phyloP scores from a whole-genome alignment of 2,888 invertebrate species.

The Leptinotarsa tumamoca region DNA sequence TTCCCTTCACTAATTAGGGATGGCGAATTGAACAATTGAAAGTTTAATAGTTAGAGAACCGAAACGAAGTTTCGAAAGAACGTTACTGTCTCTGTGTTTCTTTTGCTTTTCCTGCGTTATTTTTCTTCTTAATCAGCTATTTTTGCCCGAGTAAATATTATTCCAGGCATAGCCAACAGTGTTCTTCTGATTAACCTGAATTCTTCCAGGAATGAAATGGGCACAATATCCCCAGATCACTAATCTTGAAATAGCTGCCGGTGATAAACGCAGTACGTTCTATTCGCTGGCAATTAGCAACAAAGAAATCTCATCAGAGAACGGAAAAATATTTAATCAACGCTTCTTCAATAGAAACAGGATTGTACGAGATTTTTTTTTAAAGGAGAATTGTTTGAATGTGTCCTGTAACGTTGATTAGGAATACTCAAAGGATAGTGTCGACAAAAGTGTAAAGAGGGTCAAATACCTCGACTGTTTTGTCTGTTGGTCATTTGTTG shows the following conservation, averaged over 20 bases:
- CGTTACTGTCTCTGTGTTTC: not conserved
- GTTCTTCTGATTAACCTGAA: constrained; percentile 8
- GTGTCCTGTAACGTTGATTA: not conserved
- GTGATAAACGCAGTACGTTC: not conserved
- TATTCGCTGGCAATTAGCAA: not conserved
- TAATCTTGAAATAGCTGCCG: constrained; percentile 1
- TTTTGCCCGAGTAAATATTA: constrained; percentile 10
- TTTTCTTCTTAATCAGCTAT: not conserved
- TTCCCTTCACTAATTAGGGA: too few relatives aligned
- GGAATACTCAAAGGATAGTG: not conserved
- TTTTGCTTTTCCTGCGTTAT: not conserved
- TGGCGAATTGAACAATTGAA: too few relatives aligned
- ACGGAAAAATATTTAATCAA: not conserved
- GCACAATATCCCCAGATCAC: not conserved
- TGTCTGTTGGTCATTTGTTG: too few relatives aligned
- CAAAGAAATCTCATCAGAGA: not conserved
- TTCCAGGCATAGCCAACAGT: not conserved
- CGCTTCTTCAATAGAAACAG: not conserved
- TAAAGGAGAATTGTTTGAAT: not conserved
- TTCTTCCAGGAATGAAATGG: not conserved
- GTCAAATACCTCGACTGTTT: too few relatives aligned
- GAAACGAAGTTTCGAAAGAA: not conserved
- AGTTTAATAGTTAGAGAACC: too few relatives aligned
- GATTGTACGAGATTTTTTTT: not conserved
- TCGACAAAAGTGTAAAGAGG: too few relatives aligned